These are phyloP conservation scores for Rhipidura dahli DNA, from an alignment of 2,113 vertebrate genomes.

Conservation along the genomic window DNA sequence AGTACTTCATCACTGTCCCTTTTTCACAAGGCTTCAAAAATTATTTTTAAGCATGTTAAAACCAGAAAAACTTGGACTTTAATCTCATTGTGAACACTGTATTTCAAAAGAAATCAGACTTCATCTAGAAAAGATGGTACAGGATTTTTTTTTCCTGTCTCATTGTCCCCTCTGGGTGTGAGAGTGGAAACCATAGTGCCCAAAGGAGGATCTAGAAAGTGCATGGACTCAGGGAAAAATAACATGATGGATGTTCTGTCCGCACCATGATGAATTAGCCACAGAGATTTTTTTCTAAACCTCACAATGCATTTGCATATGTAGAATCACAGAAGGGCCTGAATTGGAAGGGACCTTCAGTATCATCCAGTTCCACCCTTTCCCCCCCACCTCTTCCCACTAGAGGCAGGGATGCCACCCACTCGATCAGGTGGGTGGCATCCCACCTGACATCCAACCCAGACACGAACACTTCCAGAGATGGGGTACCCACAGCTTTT, in stretches of 20 bases:
- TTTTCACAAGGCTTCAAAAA: background rate
- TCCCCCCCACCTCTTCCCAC: too few relatives aligned
- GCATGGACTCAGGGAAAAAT: background rate
- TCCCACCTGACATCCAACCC: too few relatives aligned
- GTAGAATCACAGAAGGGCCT: background rate
- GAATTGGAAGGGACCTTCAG: background rate
- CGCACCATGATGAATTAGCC: background rate
- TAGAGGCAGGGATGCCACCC: background rate
- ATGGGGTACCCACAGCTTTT: background rate
- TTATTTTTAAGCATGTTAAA: background rate
- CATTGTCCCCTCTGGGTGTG: background rate
- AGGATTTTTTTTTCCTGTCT: background rate
- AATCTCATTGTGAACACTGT: background rate
- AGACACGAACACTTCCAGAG: background rate
- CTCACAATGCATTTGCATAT: background rate
- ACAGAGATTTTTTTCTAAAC: background rate
- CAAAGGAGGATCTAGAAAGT: background rate
- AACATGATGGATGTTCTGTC: background rate
- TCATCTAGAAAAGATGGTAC: background rate
- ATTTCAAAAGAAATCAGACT: background rate
- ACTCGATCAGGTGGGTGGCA: too few relatives aligned
- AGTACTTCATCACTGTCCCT: background rate
- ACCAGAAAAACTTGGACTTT: background rate
- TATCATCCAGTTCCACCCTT: background rate
- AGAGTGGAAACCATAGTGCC: background rate